A percentile compares a stretch with the other conserved stretches of the same genome.
Conservation (phyloP, 2,113 vertebrate species). For the Sorex fumeus region DNA sequence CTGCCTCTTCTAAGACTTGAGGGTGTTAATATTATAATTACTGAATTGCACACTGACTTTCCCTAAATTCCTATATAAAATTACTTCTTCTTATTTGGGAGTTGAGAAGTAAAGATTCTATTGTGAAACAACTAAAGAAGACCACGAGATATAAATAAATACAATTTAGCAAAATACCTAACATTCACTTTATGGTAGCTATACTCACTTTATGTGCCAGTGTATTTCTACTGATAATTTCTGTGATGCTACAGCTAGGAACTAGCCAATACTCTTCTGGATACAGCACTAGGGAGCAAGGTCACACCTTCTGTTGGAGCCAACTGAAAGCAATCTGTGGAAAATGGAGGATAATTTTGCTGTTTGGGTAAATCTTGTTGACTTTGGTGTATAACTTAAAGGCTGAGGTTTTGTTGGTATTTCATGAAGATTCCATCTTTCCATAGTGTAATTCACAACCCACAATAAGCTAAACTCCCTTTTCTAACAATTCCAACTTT, state of each 20-base stretch:
- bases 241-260: not conserved
- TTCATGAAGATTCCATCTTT: not conserved
- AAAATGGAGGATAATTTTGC: not conserved
- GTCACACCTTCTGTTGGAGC: not conserved
- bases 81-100: not conserved
- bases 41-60: not conserved
- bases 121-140: not conserved
- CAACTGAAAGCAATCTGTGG: not conserved
- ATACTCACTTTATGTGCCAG: not conserved
- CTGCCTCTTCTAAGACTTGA: not conserved
- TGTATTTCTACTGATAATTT: not conserved
- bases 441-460: not conserved
- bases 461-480: not conserved
- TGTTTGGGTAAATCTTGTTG: not conserved
- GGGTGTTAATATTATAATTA: not conserved
- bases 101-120: conserved; percentile 37
- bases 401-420: not conserved
- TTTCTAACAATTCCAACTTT: no score
- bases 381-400: not conserved
- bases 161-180: conserved; percentile 1
- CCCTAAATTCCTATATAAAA: not conserved
- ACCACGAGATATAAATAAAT: not conserved
- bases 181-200: not conserved
- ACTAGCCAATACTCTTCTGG: not conserved
- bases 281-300: not conserved